A percentile compares a stretch with the other conserved stretches of the same genome.
These are phyloP conservation scores for Edolisoma coerulescens DNA, from an alignment of 2,113 vertebrate genomes.

Conservation along the genomic window DNA sequence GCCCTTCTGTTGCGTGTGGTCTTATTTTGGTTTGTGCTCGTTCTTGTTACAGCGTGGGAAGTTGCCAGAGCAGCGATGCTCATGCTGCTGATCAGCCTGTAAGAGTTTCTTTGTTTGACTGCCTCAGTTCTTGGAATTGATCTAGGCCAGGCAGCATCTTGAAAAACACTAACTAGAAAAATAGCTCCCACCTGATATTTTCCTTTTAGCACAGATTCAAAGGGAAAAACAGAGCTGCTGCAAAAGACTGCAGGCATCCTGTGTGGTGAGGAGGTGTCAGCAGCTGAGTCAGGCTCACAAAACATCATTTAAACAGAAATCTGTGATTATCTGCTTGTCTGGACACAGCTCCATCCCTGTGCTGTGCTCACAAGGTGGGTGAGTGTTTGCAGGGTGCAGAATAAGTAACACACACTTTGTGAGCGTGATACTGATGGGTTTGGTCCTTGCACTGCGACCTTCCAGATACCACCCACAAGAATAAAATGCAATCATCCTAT, in stretches of 20 bases:
- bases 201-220: neutral
- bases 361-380: neutral
- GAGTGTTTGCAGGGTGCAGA: neutral
- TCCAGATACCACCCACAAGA: neutral
- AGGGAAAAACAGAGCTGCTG: neutral
- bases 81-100: neutral
- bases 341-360: neutral
- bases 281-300: slow-evolving; percentile 8
- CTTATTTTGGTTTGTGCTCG: neutral
- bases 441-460: neutral
- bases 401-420: neutral
- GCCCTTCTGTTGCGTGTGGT: neutral
- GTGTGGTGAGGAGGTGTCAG: neutral
- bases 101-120: slow-evolving; percentile 22
- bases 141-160: slow-evolving; percentile 13
- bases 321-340: neutral
- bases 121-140: slow-evolving; percentile 52
- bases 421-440: neutral
- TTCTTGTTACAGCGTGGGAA: slow-evolving; percentile 22
- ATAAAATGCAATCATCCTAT: neutral
- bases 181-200: neutral
- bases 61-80: neutral
- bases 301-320: neutral
- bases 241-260: slow-evolving; percentile 1
- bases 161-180: slow-evolving; percentile 48